Evolutionary conservation across 2,888 invertebrate genomes (phyloP), one percentile per base, ranked within the genome.

Genomic region (Empis stercorea): DNA sequence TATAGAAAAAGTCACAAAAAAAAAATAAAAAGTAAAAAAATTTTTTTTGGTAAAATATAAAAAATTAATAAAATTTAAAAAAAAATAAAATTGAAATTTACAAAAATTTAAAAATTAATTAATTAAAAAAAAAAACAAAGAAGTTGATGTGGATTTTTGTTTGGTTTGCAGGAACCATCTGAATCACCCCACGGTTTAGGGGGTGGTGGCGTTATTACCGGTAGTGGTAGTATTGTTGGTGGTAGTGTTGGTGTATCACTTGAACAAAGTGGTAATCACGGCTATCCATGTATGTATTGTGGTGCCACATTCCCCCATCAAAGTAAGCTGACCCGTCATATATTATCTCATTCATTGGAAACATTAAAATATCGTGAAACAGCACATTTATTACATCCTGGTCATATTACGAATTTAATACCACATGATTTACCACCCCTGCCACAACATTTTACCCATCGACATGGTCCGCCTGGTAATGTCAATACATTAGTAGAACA

Each of bases 131-230:
- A 58, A 57, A 59, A 57, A 60, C 60, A 68, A 66, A 80, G 82
- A 86, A 87, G 87, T 87, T 87, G 87, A 87, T 87, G 87, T 87
- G 85, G 86, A 69, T 69, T 70, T 75, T 79, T 80, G 80, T 80
- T 81, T 81, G 86, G 84, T 87, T 87, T 85, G 85, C 88, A 88
- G 88, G 87, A 87, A 80, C 75, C 76, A 74, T 68, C 69, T 59
- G 68, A 68, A 63, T 68, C 67, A 80, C 82, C 80, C 79, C 82
- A 78, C 79, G 79, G 77, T 71, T 73, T 71, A 61, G 65, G 65
- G 57, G 59, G 54, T 56, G 61, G 63, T 57, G 59, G 56, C 57
- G 53, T 55, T 48, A 51, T 53, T 51, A 53, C 56, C 52, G 54
- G 56, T 46, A 48, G 55, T 54, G 51, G 58, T 43, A 49, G 51